Conservation (phyloP, 2,113 vertebrate species). For the Channa argus region DNA sequence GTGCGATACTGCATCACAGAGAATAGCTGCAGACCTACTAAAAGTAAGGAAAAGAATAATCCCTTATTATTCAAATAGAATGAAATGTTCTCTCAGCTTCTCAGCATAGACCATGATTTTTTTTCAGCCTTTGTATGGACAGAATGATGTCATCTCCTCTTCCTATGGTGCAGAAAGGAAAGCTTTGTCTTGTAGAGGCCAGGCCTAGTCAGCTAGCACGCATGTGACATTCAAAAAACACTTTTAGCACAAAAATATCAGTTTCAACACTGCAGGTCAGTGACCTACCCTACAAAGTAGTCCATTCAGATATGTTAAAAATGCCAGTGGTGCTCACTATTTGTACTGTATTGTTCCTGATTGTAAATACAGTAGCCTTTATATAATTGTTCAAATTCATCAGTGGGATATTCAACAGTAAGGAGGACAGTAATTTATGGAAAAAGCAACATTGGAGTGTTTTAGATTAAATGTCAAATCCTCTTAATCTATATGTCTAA, state of each 20-base stretch:
- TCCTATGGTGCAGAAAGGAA: constrained; percentile 81
- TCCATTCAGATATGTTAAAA: constrained; percentile 24
- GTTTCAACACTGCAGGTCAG: constrained; percentile 34
- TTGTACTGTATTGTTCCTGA: constrained; percentile 1
- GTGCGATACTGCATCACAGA: constrained; percentile 18
- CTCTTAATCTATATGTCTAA: too few species aligned
- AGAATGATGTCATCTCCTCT: constrained; percentile 82
- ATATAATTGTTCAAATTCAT: background rate
- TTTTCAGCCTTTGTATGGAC: constrained; percentile 49
- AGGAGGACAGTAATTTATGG: background rate
- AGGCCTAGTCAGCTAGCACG: constrained; percentile 60
- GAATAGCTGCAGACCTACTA: constrained; percentile 11
- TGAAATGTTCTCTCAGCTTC: constrained; percentile 36
- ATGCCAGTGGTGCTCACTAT: constrained; percentile 1
- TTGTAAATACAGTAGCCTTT: constrained; percentile 7
- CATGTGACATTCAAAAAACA: constrained; percentile 75
- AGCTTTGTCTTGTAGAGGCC: constrained; percentile 76
- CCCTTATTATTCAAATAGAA: constrained; percentile 54
- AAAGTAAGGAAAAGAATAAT: constrained; percentile 42
- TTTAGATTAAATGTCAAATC: too few species aligned
- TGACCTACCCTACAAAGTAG: constrained; percentile 30
- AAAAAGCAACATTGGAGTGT: background rate
- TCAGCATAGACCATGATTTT: constrained; percentile 15
- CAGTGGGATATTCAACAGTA: background rate
- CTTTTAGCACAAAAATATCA: constrained; percentile 58